These are phyloP conservation scores for Pemphigus obesinymphae DNA, from an alignment of 1,140 invertebrate species.

Conservation along the genomic window DNA sequence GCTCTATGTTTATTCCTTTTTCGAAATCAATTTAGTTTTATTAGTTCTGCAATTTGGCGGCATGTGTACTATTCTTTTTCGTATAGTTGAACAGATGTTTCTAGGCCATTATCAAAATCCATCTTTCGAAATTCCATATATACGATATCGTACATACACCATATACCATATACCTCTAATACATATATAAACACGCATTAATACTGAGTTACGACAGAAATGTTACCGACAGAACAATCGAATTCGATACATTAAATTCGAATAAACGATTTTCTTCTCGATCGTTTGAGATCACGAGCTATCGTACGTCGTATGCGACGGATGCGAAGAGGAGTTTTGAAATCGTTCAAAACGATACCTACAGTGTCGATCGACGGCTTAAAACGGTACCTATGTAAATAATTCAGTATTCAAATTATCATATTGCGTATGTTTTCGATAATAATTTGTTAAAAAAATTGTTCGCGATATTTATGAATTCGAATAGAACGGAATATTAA, in stretches of 20 bases:
- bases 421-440: too few species aligned
- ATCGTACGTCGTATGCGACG: too few species aligned
- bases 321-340: too few species aligned
- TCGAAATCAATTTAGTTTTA: slow-evolving; percentile 6
- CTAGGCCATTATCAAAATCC: background rate
- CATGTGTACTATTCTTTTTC: background rate
- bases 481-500: too few species aligned
- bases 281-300: background rate
- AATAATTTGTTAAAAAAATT: too few species aligned
- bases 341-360: too few species aligned
- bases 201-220: background rate
- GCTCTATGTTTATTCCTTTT: background rate
- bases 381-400: too few species aligned
- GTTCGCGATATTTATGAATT: too few species aligned
- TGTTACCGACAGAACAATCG: background rate
- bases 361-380: too few species aligned
- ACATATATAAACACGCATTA: background rate
- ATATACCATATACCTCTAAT: background rate
- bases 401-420: too few species aligned
- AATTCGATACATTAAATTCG: too few species aligned
- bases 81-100: background rate
- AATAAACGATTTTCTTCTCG: background rate
- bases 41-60: background rate
- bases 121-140: background rate
- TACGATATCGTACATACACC: background rate